Evolutionary conservation across 2,797 vertebrate genomes (phyloP).

Genomic region (Onychomys leucogaster): DNA sequence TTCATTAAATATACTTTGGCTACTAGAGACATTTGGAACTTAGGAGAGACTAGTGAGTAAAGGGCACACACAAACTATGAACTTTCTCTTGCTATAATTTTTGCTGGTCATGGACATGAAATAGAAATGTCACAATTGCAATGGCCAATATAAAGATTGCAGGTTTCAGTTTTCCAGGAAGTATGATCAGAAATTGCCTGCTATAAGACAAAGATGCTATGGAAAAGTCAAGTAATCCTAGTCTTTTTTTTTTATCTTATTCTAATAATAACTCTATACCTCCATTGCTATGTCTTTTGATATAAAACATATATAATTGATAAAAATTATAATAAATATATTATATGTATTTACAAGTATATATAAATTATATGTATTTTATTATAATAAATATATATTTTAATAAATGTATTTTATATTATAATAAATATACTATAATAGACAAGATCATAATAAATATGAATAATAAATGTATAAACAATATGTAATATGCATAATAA

Average conservation of each 20-base stretch:
- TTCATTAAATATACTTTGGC: neutral
- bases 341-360: neutral
- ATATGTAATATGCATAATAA: neutral
- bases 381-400: no score
- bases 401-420: no score
- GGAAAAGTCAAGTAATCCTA: neutral
- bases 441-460: neutral
- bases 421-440: neutral
- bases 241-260: neutral
- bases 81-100: neutral
- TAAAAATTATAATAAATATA: neutral
- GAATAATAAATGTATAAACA: neutral
- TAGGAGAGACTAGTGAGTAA: neutral
- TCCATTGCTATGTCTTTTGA: neutral
- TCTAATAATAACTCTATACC: neutral
- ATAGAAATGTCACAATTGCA: neutral
- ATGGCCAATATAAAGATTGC: neutral
- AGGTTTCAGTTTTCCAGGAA: neutral
- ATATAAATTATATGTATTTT: no score
- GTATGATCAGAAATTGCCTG: neutral
- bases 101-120: neutral
- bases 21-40: neutral
- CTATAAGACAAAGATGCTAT: neutral
- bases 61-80: neutral
- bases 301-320: neutral